Evolutionary conservation across 2,888 invertebrate genomes (phyloP), one percentile per base, ranked within the genome.

Genomic region (Hirtodrosophila trivittata): DNA sequence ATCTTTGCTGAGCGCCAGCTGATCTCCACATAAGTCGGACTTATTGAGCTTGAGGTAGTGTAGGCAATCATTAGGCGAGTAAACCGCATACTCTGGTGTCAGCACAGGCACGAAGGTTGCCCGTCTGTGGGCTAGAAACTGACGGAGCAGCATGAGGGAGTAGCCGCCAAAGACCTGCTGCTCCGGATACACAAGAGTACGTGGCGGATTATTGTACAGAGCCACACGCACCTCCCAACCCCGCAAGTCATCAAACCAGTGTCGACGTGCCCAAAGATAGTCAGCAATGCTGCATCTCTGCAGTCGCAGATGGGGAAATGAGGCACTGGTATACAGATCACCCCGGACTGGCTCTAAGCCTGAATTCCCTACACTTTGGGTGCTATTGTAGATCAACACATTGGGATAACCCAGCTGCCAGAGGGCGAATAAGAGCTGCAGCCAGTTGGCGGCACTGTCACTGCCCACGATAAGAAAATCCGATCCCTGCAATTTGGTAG

Each of bases 151-250:
- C 58, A 57, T 52, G 0, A 78, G 18, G 0, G 51, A 45, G 38
- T 83, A 86, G 0, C 86, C 78, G 5, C 38, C 64, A 28, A 59
- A 80, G 7, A 86, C 21, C 0, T 46, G 10, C 3, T 21, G 0
- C 10, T 66, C 18, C 3, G 66, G 42, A 39, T 64, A 80, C 3
- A 86, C 76, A 9, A 86, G 18, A 3, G 57, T 12, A 1, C 78
- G 38, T 0, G 86, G 86, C 0, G 86, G 84, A 60, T 67, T 55
- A 7, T 78, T 86, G 6, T 62, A 71, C 5, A 65, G 14, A 0
- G 67, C 65, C 16, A 78, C 84, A 5, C 76, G 76, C 1, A 86
- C 84, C 21, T 47, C 28, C 33, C 26, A 38, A 1, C 55, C 64
- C 0, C 13, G 7, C 0, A 86, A 18, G 13, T 86, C 30, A 3